Evolutionary conservation across 2,797 vertebrate genomes (phyloP).

Genomic region (Sebastes kiyomatsui): DNA sequence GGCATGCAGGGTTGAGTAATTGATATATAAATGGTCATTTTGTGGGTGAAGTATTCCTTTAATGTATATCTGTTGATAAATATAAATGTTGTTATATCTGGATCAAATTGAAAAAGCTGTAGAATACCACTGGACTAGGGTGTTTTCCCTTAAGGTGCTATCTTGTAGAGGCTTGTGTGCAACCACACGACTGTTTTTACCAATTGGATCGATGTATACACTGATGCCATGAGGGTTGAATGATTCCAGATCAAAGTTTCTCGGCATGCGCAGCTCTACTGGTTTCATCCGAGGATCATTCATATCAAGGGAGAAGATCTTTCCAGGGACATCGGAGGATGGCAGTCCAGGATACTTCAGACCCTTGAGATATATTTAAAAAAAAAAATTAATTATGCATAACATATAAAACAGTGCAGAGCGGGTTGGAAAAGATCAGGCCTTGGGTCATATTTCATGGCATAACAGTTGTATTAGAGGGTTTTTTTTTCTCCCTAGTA

Average conservation of each 20-base stretch:
- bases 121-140: rapidly evolving
- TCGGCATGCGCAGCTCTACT: slow-evolving; percentile 82
- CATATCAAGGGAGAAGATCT: slow-evolving; percentile 87
- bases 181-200: slow-evolving; percentile 58
- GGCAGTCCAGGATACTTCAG: slow-evolving; percentile 83
- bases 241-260: slow-evolving; percentile 83
- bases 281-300: slow-evolving; percentile 78
- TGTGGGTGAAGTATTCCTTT: background rate
- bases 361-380: slow-evolving; percentile 79
- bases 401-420: background rate
- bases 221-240: slow-evolving; percentile 93
- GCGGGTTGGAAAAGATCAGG: background rate
- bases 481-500: too few relatives aligned
- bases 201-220: slow-evolving; percentile 79
- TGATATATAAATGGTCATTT: background rate
- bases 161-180: background rate
- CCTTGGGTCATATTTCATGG: background rate
- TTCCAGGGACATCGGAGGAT: slow-evolving; percentile 76
- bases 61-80: background rate
- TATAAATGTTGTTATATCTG: background rate
- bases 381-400: background rate
- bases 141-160: background rate
- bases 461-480: too few relatives aligned
- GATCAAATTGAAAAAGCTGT: background rate
- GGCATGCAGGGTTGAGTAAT: background rate